Conservation (phyloP, 2,797 vertebrate genomes). For the Sebastolobus alascanus region DNA sequence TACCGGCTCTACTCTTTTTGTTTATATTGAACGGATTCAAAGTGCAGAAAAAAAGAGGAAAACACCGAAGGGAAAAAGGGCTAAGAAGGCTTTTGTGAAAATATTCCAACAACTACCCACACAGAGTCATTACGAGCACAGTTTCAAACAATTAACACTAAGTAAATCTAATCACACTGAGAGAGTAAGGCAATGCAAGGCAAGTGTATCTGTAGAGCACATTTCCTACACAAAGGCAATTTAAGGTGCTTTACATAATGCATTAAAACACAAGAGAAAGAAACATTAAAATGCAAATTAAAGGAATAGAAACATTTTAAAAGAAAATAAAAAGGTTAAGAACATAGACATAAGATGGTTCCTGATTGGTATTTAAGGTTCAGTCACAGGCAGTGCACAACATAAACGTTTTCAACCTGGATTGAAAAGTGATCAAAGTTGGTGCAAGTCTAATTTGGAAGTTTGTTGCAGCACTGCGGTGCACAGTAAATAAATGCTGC, state of each 20-base stretch:
- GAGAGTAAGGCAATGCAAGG: not conserved
- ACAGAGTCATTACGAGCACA: conserved; percentile 12
- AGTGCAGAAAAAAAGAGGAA: not conserved
- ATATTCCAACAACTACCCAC: conserved; percentile 11
- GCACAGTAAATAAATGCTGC: not conserved
- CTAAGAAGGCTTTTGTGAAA: conserved; percentile 8
- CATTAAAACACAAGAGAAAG: not conserved
- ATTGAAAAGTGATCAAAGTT: not conserved
- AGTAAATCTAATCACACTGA: conserved; percentile 27
- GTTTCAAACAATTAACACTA: conserved; percentile 27
- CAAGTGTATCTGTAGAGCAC: not conserved
- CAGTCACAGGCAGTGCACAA: not conserved
- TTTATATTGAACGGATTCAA: conserved; percentile 30
- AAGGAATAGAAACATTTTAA: not conserved
- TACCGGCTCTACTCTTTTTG: conserved; percentile 2
- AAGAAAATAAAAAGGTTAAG: not conserved
- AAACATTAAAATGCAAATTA: not conserved
- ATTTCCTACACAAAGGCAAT: not conserved
- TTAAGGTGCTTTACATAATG: conserved; percentile 3
- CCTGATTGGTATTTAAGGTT: conserved; percentile 12
- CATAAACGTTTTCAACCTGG: not conserved
- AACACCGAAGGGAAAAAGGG: not conserved
- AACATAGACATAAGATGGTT: not conserved
- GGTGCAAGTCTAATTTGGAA: not conserved
- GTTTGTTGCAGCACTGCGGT: not conserved